A percentile compares a stretch with the other conserved stretches of the same genome.
Conservation (phyloP, 2,113 vertebrate genomes). For the Colinus virginianus region DNA sequence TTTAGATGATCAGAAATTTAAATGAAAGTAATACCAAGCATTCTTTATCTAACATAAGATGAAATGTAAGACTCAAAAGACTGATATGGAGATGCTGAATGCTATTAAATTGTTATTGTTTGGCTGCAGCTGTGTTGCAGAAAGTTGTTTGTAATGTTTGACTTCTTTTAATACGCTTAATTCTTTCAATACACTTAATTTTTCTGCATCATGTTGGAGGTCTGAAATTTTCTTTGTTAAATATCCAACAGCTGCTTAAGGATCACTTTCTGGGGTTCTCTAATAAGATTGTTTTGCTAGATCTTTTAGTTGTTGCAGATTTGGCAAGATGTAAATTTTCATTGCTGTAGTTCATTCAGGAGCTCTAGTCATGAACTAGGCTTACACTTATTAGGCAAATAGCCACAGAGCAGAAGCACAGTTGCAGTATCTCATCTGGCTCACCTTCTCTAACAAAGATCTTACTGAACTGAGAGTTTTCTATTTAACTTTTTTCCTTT, state of each 20-base stretch:
- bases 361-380: not conserved
- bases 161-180: not conserved
- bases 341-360: not conserved
- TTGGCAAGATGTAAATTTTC: conserved; percentile 1
- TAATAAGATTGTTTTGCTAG: not conserved
- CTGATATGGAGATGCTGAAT: not conserved
- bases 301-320: not conserved
- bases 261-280: conserved; percentile 7
- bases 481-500: not conserved
- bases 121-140: not conserved
- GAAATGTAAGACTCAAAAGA: not conserved
- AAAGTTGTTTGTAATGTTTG: not conserved
- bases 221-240: conserved; percentile 6
- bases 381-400: not conserved
- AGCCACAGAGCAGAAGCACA: not conserved
- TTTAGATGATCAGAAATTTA: not conserved
- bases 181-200: not conserved
- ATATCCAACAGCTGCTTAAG: not conserved
- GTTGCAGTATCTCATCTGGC: not conserved
- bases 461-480: not conserved
- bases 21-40: not conserved
- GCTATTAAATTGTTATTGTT: not conserved
- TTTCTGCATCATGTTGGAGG: not conserved
- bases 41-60: not conserved
- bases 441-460: not conserved